phyloP scores from a whole-genome alignment of 2,797 vertebrate genomes.

The Hapalemur alaotrensis region DNA sequence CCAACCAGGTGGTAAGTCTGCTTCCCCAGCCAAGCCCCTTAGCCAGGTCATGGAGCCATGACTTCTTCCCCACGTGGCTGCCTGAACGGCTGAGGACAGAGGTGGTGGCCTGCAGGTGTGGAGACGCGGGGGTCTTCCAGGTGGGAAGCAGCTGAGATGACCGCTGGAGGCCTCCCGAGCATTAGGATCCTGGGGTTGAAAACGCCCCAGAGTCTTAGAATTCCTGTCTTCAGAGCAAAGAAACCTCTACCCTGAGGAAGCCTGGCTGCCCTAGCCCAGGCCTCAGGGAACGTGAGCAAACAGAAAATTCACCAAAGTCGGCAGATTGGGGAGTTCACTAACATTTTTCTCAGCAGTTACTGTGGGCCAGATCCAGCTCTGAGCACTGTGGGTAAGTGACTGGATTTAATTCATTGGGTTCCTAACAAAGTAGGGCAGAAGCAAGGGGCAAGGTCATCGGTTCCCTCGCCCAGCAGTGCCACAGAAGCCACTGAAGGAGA shows the following conservation, averaged over 20 bases:
- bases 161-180: background rate
- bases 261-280: background rate
- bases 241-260: background rate
- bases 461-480: background rate
- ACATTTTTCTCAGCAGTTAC: background rate
- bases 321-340: too few relatives aligned
- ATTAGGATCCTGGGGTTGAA: background rate
- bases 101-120: rapidly evolving
- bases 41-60: background rate
- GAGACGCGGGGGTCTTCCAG: background rate
- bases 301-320: too few relatives aligned
- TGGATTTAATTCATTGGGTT: background rate
- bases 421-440: background rate
- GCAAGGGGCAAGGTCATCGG: background rate
- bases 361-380: too few relatives aligned
- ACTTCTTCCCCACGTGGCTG: too few relatives aligned
- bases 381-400: background rate
- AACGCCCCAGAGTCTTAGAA: background rate
- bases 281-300: too few relatives aligned
- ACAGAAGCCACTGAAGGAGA: background rate
- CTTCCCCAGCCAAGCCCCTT: background rate
- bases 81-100: too few relatives aligned
- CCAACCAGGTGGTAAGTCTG: too few relatives aligned
- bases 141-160: background rate
- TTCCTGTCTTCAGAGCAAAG: background rate